Percentiles rank a stretch among this genome's conserved stretches.
phyloP scores from a whole-genome alignment of 2,888 invertebrate species.

The Dendrolimus pini region DNA sequence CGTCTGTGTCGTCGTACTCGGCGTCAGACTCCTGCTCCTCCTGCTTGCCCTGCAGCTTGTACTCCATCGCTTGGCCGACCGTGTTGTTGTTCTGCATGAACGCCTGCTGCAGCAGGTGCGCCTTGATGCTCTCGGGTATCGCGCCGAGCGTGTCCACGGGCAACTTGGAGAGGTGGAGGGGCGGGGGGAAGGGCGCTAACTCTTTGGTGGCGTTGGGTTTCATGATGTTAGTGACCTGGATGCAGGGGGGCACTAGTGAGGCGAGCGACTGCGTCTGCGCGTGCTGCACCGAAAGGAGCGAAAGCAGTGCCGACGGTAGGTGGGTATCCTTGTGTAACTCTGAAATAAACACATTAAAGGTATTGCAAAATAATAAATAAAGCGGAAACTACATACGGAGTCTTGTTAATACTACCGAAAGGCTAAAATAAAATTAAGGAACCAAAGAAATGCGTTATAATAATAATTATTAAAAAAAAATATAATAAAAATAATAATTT shows the following conservation, averaged over 20 bases:
- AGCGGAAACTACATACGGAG: slow-evolving; percentile 59
- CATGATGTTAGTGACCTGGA: slow-evolving; percentile 36
- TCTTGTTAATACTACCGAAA: slow-evolving; percentile 74
- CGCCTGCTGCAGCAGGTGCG: slow-evolving; percentile 54
- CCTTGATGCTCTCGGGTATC: slow-evolving; percentile 45
- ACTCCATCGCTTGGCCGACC: slow-evolving; percentile 29
- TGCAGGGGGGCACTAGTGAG: slow-evolving; percentile 41
- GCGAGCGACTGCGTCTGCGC: slow-evolving; percentile 38
- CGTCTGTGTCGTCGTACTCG: slow-evolving; percentile 71
- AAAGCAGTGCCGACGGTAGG: slow-evolving; percentile 64
- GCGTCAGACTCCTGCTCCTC: slow-evolving; percentile 70
- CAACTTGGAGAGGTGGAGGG: slow-evolving; percentile 22
- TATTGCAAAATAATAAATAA: slow-evolving; percentile 62
- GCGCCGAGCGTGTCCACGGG: slow-evolving; percentile 27
- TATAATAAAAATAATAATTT: slow-evolving; percentile 46
- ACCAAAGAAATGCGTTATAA: slow-evolving; percentile 77
- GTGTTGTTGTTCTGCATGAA: slow-evolving; percentile 60
- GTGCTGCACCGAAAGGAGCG: slow-evolving; percentile 58
- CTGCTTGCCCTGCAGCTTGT: slow-evolving; percentile 39
- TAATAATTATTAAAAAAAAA: slow-evolving; percentile 44
- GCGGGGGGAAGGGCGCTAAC: slow-evolving; percentile 15
- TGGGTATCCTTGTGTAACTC: slow-evolving; percentile 57
- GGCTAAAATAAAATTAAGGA: slow-evolving; percentile 74
- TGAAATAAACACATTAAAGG: slow-evolving; percentile 66
- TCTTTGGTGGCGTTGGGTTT: slow-evolving; percentile 26